Conservation (phyloP, 92 coral and sea anemone species). For the Plumapathes pennacea region DNA sequence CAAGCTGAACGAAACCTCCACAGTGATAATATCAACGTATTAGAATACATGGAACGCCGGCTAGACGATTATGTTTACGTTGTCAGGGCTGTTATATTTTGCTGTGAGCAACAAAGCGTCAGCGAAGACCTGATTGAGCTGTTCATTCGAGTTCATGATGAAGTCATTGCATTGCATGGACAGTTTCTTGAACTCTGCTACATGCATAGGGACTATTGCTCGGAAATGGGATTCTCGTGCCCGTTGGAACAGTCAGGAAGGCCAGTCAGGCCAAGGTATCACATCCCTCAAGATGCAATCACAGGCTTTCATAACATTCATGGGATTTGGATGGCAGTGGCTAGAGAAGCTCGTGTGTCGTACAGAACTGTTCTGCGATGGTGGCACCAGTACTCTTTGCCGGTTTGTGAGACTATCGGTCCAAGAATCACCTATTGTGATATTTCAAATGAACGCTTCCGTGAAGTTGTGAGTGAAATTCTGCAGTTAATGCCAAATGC, state of each 20-base stretch:
- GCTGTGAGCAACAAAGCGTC: constrained; percentile 32
- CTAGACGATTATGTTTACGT: constrained; percentile 48
- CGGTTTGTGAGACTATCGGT: constrained; percentile 31
- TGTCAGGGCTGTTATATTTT: constrained; percentile 42
- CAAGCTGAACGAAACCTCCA: constrained; percentile 45
- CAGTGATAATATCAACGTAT: constrained; percentile 38
- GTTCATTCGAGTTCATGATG: constrained; percentile 22
- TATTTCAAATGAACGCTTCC: constrained; percentile 19
- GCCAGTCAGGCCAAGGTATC: constrained; percentile 62
- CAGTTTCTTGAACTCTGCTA: constrained; percentile 25
- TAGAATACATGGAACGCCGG: constrained; percentile 58
- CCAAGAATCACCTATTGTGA: constrained; percentile 26
- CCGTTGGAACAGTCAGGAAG: constrained; percentile 25
- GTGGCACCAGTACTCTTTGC: constrained; percentile 28
- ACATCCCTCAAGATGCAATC: constrained; percentile 35
- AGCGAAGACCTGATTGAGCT: constrained; percentile 25
- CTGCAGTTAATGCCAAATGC: constrained; percentile 32
- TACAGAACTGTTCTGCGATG: constrained; percentile 39
- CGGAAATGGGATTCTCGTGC: constrained; percentile 52
- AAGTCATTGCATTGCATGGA: constrained; percentile 6
- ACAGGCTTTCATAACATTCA: constrained; percentile 46
- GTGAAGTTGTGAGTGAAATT: constrained; percentile 30
- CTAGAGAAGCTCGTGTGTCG: constrained; percentile 38
- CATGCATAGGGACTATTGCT: constrained; percentile 17
- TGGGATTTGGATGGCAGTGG: constrained; percentile 46